phyloP scores from a whole-genome alignment of 2,888 invertebrate species.

The Cryptocephalus moraei region DNA sequence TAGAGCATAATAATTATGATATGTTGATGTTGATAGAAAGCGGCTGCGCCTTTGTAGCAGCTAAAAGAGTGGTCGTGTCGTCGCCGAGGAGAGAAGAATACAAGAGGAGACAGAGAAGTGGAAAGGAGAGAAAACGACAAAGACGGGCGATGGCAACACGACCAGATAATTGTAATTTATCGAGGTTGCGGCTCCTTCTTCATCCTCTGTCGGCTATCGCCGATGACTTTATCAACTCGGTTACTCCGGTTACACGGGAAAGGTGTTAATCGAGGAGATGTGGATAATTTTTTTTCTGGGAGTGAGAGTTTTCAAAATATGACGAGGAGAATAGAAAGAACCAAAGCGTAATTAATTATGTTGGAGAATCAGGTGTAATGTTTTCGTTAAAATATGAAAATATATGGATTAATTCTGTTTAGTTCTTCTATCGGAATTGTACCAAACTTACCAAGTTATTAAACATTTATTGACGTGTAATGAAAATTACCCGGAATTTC shows the following conservation, averaged over 20 bases:
- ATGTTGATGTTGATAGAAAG: conserved; percentile 20
- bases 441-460: no score
- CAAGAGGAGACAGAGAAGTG: no score
- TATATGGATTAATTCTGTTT: no score
- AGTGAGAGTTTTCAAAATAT: no score
- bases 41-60: conserved; percentile 17
- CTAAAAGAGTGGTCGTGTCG: conserved; percentile 21
- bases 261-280: not conserved
- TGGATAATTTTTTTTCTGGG: no score
- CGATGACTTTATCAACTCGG: not conserved
- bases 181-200: conserved; percentile 17
- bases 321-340: no score
- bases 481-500: no score
- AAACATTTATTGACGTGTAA: no score
- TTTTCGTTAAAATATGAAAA: no score
- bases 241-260: not conserved
- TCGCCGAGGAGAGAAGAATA: not conserved
- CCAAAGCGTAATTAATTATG: no score
- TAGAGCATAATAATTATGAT: conserved; percentile 18
- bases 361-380: no score
- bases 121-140: not conserved
- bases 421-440: no score
- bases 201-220: not conserved
- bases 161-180: conserved; percentile 29
- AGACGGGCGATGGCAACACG: conserved; percentile 9